A percentile compares a stretch with the other conserved stretches of the same genome.
phyloP scores from a whole-genome alignment of 2,113 vertebrate genomes.

The Centropristis striata region DNA sequence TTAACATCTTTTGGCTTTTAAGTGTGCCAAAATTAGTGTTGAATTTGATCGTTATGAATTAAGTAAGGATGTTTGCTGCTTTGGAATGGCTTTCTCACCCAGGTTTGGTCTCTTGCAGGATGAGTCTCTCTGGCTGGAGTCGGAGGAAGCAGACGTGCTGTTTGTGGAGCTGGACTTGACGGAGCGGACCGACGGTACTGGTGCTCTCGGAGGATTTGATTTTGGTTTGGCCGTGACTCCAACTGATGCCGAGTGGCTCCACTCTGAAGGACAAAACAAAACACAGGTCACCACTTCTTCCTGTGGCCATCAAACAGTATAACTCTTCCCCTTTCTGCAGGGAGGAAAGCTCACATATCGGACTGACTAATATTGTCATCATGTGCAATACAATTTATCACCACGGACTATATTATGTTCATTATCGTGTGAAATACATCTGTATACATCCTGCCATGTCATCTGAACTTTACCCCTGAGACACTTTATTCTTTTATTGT shows the following conservation, averaged over 20 bases:
- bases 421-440: too few species aligned
- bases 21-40: neutral
- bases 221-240: slow-evolving; percentile 66
- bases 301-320: too few species aligned
- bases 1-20: neutral
- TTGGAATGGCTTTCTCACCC: slow-evolving; percentile 64
- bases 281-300: neutral
- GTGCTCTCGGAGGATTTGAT: slow-evolving; percentile 61
- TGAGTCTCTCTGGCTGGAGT: slow-evolving; percentile 73
- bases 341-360: too few species aligned
- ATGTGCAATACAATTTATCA: too few species aligned
- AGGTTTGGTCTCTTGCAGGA: slow-evolving; percentile 76
- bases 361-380: too few species aligned
- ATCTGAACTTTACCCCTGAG: too few species aligned
- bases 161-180: slow-evolving; percentile 85
- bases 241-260: slow-evolving; percentile 82
- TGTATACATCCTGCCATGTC: too few species aligned
- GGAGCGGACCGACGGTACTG: slow-evolving; percentile 78
- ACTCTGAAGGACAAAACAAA: slow-evolving; percentile 77
- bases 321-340: too few species aligned
- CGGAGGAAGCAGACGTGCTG: slow-evolving; percentile 83
- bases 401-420: too few species aligned
- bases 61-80: too few species aligned
- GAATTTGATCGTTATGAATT: too few species aligned
- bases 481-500: too few species aligned